phyloP scores from a whole-genome alignment of 2,113 vertebrate species.

The Ivindomyrus marchei region DNA sequence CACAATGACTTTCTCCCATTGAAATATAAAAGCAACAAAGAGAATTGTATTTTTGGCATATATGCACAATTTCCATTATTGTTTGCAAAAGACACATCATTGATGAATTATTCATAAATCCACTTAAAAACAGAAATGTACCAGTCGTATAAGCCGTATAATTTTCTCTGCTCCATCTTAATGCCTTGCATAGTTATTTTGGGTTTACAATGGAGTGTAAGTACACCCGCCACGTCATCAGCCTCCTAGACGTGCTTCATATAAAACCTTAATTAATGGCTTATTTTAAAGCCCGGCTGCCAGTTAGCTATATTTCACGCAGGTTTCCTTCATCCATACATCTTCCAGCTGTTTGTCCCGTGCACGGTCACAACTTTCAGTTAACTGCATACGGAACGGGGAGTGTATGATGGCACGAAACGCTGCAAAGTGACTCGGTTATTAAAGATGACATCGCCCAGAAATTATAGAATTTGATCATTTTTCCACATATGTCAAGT shows the following conservation, averaged over 20 bases:
- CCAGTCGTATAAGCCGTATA: not conserved
- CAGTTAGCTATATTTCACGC: not conserved
- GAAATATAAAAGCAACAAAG: not conserved
- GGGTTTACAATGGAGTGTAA: not conserved
- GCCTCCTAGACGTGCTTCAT: not conserved
- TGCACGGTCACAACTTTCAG: not conserved
- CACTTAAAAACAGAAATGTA: not conserved
- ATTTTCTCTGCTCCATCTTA: not conserved
- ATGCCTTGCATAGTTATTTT: not conserved
- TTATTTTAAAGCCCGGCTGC: not conserved
- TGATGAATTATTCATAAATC: constrained; percentile 6
- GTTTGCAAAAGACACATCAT: not conserved
- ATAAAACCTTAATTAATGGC: not conserved
- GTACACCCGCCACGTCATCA: not conserved
- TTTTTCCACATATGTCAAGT: not conserved
- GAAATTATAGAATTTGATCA: not conserved
- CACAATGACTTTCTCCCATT: not conserved
- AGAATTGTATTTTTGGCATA: not conserved
- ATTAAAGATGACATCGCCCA: not conserved
- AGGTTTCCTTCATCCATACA: not conserved
- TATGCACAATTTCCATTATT: not conserved
- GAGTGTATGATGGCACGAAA: not conserved
- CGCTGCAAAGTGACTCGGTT: not conserved
- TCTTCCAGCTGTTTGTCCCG: not conserved
- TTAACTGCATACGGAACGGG: not conserved